Evolutionary conservation across 2,797 vertebrate species (phyloP), one percentile per base, ranked within the genome.

Genomic region (Zenarchopterus dispar): DNA sequence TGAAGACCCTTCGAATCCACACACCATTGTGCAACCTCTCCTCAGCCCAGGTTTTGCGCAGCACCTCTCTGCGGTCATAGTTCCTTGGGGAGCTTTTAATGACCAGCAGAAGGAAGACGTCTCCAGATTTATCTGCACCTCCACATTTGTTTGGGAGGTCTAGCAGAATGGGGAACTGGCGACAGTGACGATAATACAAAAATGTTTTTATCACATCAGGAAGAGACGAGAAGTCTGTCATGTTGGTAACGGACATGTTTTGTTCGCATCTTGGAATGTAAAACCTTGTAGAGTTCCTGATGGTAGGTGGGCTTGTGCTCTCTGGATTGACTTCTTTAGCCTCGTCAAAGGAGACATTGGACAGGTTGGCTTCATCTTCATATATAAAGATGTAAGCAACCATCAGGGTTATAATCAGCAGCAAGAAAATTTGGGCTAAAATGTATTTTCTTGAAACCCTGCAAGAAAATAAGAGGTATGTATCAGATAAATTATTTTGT

Each of bases 21-120:
- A 59, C 52, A 0, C 94, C 93, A 0, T 18, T 61, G 1, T 93
- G 77, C 2, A 3, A 2, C 11, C 91, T 79, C 70, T 96, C 94
- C 0, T 51, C 43, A 0, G 93, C 96, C 95, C 95, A 97, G 0
- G 95, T 96, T 76, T 88, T 92, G 1, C 95, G 91, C 80, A 97
- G 85, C 17, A 93, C 84, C 9, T 95, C 91, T 1, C 94, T 82
- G 0, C 93, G 92, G 1, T 94, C 92, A 0, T 94, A 95, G 74
- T 96, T 95, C 5, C 0, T 1, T 0, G 95, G 95, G 0, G 91
- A 90, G 0, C 93, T 95, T 78, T 96, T 96, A 70, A 96, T 89
- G 50, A 91, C 94, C 28, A 96, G 82, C 3, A 96, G 89, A 47
- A 97, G 88, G 73, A 95, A 95, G 16, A 94, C 70, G 0, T 84